Evolutionary conservation across 2,113 vertebrate genomes (phyloP).

Genomic region (Spea multiplicata): DNA sequence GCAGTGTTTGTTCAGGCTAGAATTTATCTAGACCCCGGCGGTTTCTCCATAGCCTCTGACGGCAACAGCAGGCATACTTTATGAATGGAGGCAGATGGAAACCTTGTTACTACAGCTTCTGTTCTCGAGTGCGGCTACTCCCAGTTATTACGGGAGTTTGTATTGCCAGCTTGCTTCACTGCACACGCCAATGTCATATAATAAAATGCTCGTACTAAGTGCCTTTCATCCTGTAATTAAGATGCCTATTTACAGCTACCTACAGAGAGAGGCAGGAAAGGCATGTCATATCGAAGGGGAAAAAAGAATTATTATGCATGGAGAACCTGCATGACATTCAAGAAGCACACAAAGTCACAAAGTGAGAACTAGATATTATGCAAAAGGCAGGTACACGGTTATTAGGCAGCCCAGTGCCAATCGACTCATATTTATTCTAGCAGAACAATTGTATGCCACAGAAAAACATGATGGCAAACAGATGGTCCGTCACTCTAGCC

Average conservation of each 20-base stretch:
- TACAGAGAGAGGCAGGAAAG: not conserved
- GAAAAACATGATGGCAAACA: too few relatives aligned
- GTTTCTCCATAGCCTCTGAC: not conserved
- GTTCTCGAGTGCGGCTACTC: conserved; percentile 1
- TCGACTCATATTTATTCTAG: too few relatives aligned
- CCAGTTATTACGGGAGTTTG: conserved; percentile 9
- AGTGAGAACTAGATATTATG: not conserved
- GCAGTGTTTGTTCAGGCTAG: conserved; percentile 23
- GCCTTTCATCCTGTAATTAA: not conserved
- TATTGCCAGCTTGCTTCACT: not conserved
- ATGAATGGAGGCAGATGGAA: conserved; percentile 1
- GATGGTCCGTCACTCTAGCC: too few relatives aligned
- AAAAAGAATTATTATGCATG: not conserved
- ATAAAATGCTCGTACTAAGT: not conserved
- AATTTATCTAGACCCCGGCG: conserved; percentile 9
- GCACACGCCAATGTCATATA: not conserved
- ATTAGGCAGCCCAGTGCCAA: not conserved
- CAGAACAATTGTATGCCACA: too few relatives aligned
- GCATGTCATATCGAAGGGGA: not conserved
- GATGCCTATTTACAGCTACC: not conserved
- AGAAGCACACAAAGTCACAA: not conserved
- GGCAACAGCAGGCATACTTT: conserved; percentile 7
- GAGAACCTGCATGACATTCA: not conserved
- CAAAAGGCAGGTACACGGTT: not conserved
- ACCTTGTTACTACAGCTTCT: conserved; percentile 7